phyloP scores from a whole-genome alignment of 1,140 invertebrate genomes.

The Lepidurus couesii region DNA sequence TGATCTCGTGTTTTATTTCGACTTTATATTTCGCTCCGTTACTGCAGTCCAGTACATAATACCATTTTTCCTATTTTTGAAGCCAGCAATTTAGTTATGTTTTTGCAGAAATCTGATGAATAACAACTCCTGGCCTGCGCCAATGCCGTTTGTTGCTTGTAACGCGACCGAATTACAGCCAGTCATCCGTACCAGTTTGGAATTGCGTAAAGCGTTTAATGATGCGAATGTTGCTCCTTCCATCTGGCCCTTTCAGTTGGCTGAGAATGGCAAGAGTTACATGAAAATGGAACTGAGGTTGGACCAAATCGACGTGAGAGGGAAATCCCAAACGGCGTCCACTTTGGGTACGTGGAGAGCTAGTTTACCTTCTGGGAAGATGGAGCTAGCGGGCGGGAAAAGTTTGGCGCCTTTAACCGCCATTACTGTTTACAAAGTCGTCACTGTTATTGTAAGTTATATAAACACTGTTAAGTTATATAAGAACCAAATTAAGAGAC shows the following conservation, averaged over 20 bases:
- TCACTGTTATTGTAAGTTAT: slow-evolving; percentile 60
- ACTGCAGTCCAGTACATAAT: slow-evolving; percentile 59
- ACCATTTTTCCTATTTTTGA: no score
- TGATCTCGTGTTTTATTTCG: slow-evolving; percentile 77
- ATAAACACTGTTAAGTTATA: no score
- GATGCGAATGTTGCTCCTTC: slow-evolving; percentile 51
- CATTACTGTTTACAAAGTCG: slow-evolving; percentile 70
- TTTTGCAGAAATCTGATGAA: slow-evolving; percentile 47
- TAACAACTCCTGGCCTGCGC: slow-evolving; percentile 60
- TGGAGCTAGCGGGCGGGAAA: slow-evolving; percentile 47
- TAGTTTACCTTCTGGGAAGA: slow-evolving; percentile 55
- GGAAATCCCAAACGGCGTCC: slow-evolving; percentile 52
- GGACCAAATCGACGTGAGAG: slow-evolving; percentile 52
- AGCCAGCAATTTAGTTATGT: background rate
- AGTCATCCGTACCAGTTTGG: background rate
- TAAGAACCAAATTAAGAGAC: no score
- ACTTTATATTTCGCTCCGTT: slow-evolving; percentile 65
- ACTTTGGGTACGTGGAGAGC: slow-evolving; percentile 61
- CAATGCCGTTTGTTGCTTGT: slow-evolving; percentile 64
- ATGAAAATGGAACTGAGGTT: slow-evolving; percentile 66
- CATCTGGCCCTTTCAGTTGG: slow-evolving; percentile 56
- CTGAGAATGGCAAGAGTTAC: slow-evolving; percentile 61
- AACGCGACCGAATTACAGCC: slow-evolving; percentile 44
- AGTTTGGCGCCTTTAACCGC: slow-evolving; percentile 68
- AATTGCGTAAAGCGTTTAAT: slow-evolving; percentile 29